Evolutionary conservation across 1,140 invertebrate genomes (phyloP).

Genomic region (Heliconius himera): DNA sequence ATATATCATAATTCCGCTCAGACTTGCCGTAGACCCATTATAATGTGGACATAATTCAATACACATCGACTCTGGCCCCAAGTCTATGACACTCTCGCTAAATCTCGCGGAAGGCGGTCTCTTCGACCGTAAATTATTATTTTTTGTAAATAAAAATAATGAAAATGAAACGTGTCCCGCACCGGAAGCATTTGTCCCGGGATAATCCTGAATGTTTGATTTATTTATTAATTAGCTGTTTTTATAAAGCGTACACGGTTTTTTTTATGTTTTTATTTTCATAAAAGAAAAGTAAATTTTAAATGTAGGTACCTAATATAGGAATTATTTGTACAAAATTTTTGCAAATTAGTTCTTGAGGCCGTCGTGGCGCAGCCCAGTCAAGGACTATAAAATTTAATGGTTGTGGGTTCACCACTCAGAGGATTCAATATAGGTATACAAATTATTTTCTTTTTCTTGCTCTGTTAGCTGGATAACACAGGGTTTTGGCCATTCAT

Average conservation of each 20-base stretch:
- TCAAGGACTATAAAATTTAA: no score
- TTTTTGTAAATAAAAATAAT: constrained; percentile 74
- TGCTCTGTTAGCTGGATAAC: no score
- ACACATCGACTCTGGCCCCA: constrained; percentile 60
- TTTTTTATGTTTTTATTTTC: not conserved
- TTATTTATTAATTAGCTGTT: constrained; percentile 72
- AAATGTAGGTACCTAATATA: no score
- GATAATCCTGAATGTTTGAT: constrained; percentile 67
- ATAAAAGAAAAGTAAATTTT: no score
- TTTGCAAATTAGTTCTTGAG: no score
- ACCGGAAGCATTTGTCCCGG: constrained; percentile 73
- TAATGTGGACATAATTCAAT: constrained; percentile 66
- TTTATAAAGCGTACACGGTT: not conserved
- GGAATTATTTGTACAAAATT: no score
- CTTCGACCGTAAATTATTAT: constrained; percentile 68
- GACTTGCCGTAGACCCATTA: constrained; percentile 54
- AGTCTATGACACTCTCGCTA: constrained; percentile 72
- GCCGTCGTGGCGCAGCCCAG: no score
- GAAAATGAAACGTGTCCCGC: constrained; percentile 64
- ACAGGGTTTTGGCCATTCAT: no score
- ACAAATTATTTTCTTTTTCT: no score
- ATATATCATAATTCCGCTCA: constrained; percentile 53
- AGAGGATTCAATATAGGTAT: no score
- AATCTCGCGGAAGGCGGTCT: constrained; percentile 75
- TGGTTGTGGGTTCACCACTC: no score